A percentile compares a stretch with the other conserved stretches of the same genome.
These are phyloP conservation scores for Syrista parreyssii DNA, from an alignment of 2,888 invertebrate species.

Conservation along the genomic window DNA sequence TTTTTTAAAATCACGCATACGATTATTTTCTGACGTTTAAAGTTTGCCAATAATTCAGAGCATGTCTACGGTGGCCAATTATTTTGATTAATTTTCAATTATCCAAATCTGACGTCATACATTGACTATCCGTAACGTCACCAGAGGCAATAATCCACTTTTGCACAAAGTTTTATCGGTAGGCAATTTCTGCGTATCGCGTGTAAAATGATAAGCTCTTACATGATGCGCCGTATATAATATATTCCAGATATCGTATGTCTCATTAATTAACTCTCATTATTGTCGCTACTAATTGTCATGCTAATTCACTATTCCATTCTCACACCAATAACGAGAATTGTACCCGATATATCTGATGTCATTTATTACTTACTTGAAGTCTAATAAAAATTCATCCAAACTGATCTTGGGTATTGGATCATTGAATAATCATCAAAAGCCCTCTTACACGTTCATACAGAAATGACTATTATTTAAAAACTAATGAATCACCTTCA, in stretches of 20 bases:
- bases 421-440: neutral
- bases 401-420: neutral
- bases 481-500: neutral
- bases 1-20: neutral
- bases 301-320: neutral
- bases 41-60: neutral
- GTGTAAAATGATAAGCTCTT: neutral
- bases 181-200: neutral
- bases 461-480: neutral
- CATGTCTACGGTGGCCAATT: too few species aligned
- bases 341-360: neutral
- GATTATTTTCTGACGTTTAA: neutral
- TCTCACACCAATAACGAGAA: neutral
- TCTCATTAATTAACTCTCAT: neutral
- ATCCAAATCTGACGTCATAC: neutral
- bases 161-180: slow-evolving; percentile 33
- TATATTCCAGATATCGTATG: neutral
- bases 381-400: neutral
- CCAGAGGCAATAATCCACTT: slow-evolving; percentile 22
- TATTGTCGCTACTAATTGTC: neutral
- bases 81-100: neutral
- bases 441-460: too few species aligned
- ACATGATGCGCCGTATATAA: neutral
- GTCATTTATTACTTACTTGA: neutral
- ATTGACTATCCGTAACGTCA: neutral